Base-by-base conservation (phyloP, 1,140 invertebrate genomes). In the Diorhabda carinulata region DNA sequence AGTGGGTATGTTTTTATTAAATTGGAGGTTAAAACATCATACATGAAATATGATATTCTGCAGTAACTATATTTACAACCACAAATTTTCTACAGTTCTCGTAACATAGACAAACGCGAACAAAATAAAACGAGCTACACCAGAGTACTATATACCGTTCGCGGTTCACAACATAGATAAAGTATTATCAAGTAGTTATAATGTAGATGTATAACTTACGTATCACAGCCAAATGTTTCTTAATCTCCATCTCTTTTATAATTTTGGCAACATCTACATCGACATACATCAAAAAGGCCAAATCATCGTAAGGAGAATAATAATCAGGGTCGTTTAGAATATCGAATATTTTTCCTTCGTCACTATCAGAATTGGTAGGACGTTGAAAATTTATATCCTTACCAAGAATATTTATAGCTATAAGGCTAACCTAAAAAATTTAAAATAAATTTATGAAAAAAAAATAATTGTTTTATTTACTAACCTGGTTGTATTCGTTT, bases 211-310 rank as follows among this genome's bases (percentile, higher is more conserved):
- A n/a, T 52, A 25, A 74, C 76, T 79, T 78, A 90, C 89, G 89
- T 80, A 86, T 85, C 0, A 96, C 93, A 70, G 95, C 94, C 76
- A 90, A 85, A 66, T 91, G 86, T 79, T 97, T 97, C 77, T 93
- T 94, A 7, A 87, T 83, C 79, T 97, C 95, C 83, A 98, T 87
- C 77, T 88, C 89, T 9, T 92, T 84, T n/a, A 98, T 93, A 58
- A 95, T 88, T 74, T 90, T 89, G 0, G 93, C 93, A 3, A 97
- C 91, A 73, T 96, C 94, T n/a, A 90, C 89, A 81, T 97, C 95
- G 5, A 97, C 94, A 77, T 98, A 98, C 95, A 98, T 98, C 62
- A 95, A 93, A 82, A 97, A 97, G 0, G 95, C 91, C n/a, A 98
- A 83, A 82, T 98, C 95, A 79, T 98, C 95, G 75, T 95, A 93